Evolutionary conservation across 2,113 vertebrate species (phyloP).

Genomic region (Columbina picui): DNA sequence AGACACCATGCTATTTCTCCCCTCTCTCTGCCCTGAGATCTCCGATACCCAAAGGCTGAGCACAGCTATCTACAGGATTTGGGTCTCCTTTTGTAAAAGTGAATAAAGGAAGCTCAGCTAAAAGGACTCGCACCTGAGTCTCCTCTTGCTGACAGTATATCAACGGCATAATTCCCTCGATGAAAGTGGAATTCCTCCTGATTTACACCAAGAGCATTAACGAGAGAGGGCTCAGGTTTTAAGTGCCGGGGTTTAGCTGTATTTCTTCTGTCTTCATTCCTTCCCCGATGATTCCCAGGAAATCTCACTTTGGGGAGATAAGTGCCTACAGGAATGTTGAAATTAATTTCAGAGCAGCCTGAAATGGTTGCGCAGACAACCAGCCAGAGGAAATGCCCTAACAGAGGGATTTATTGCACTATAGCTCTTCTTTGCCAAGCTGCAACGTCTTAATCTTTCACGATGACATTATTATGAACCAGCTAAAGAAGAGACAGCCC

Average conservation of each 20-base stretch:
- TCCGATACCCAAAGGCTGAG: neutral
- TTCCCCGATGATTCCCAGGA: constrained; percentile 34
- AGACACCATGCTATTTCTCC: neutral
- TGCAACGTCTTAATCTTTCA: constrained; percentile 42
- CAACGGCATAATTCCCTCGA: neutral
- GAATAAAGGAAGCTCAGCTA: neutral
- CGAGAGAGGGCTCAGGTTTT: constrained; percentile 8
- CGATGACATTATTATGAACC: constrained; percentile 32
- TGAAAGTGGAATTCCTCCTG: constrained; percentile 47
- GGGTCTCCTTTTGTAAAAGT: neutral
- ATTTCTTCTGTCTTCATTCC: constrained; percentile 53
- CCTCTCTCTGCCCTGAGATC: fast-evolving
- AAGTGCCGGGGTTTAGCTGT: neutral
- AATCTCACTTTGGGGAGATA: constrained; percentile 57
- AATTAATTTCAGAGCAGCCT: constrained; percentile 45
- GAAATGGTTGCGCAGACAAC: neutral
- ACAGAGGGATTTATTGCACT: constrained; percentile 24
- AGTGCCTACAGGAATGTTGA: constrained; percentile 35
- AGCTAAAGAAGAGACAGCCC: neutral
- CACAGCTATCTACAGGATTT: neutral
- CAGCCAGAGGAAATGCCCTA: constrained; percentile 22
- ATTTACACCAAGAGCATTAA: constrained; percentile 52
- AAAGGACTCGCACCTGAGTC: neutral
- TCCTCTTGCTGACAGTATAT: constrained; percentile 22
- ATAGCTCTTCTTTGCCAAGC: neutral